phyloP scores from a whole-genome alignment of 35 echinoderm and acorn worm genomes.

The Acanthaster planci region DNA sequence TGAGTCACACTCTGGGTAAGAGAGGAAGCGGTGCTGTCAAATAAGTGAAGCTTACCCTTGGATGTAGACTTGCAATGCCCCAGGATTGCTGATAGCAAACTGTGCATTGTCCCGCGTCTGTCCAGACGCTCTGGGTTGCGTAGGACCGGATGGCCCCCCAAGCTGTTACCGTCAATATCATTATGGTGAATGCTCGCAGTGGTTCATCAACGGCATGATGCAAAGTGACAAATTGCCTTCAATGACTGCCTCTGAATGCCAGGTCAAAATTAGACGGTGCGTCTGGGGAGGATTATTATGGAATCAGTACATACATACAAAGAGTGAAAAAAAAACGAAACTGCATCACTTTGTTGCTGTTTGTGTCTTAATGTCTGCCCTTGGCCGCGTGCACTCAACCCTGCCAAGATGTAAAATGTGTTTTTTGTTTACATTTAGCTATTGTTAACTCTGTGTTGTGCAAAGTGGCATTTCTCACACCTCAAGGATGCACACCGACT shows the following conservation, averaged over 20 bases:
- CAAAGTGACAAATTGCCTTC: background rate
- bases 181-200: background rate
- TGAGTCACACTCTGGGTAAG: no score
- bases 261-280: background rate
- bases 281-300: background rate
- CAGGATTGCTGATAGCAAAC: conserved; percentile 2
- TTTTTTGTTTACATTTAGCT: no score
- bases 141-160: background rate
- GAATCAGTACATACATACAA: no score
- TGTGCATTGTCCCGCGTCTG: background rate
- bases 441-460: no score
- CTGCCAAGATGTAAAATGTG: no score
- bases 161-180: background rate
- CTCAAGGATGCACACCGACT: no score
- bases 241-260: background rate
- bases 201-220: background rate
- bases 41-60: background rate
- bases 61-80: background rate
- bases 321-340: no score
- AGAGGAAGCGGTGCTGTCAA: no score
- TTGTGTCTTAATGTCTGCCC: no score
- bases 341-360: no score
- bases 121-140: background rate
- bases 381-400: no score
- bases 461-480: no score